phyloP scores from a whole-genome alignment of 1,140 invertebrate species.

The Ectropis grisescens region DNA sequence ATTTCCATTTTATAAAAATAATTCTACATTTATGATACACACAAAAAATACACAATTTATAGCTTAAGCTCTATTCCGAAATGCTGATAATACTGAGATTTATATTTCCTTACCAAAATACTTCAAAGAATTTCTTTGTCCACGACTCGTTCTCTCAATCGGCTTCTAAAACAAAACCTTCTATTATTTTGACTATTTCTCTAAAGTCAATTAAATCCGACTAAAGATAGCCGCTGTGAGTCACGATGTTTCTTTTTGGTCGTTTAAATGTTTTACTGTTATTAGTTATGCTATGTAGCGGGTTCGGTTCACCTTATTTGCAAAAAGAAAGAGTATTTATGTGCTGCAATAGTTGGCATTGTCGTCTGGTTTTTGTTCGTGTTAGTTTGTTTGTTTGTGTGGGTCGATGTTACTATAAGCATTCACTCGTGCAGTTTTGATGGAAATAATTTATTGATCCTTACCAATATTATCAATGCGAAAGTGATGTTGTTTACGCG shows the following conservation, averaged over 20 bases:
- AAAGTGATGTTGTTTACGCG: too few relatives aligned
- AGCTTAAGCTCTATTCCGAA: too few relatives aligned
- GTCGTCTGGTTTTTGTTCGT: neutral
- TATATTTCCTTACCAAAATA: too few relatives aligned
- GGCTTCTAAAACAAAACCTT: too few relatives aligned
- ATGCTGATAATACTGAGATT: too few relatives aligned
- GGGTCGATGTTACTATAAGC: neutral
- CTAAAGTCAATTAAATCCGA: constrained; percentile 56
- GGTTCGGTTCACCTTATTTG: constrained; percentile 2
- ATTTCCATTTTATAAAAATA: too few relatives aligned
- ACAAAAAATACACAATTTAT: too few relatives aligned
- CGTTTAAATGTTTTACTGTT: constrained; percentile 46
- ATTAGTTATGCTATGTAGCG: constrained; percentile 28
- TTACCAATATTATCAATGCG: too few relatives aligned
- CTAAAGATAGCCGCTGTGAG: constrained; percentile 31
- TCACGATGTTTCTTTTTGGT: constrained; percentile 28
- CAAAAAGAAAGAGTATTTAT: constrained; percentile 1
- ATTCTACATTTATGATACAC: too few relatives aligned
- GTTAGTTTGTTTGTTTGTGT: neutral
- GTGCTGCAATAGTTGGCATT: neutral
- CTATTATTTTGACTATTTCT: constrained; percentile 42
- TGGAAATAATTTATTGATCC: too few relatives aligned
- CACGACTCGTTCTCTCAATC: too few relatives aligned
- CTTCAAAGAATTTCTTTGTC: too few relatives aligned
- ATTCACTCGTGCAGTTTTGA: neutral